Evolutionary conservation across 2,888 invertebrate species (phyloP), one percentile per base, ranked within the genome.

Genomic region (Chaetogeoica ovagalla): DNA sequence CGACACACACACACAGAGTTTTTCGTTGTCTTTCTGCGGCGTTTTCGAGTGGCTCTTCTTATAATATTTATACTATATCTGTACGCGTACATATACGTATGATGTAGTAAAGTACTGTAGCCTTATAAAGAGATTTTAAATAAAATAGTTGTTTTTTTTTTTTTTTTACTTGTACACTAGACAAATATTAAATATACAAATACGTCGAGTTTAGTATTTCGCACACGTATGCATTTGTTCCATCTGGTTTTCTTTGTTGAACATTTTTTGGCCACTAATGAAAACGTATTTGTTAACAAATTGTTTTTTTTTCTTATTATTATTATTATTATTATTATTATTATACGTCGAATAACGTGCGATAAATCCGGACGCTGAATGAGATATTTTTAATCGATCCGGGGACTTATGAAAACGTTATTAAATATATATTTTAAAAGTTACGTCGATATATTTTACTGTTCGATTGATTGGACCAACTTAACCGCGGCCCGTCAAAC

Each of bases 401-500:
- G 55, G 19, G 55, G 19, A 11, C 8, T 15, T 9, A 52, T 13
- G 52, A 48, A 72, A 60, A 60, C 60, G 30, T 21, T 23, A 60
- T 71, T 30, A 30, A 30, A 30, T 71, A 13, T 71, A 13, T 37
- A 59, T 63, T 48, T 43, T 43, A n/a, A 70, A 70, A 21, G 55
- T 70, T 43, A 52, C 48, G n/a, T 48, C 48, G 48, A 19, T 55
- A 7, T 19, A 19, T 55, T 55, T 19, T 19, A 7, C 7, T 13
- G 43, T 23, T 48, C 4, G 19, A 60, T 60, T 30, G 30, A 30
- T 30, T 30, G 30, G 19, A 19, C 48, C 19, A 30, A 72, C 48
- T 71, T 43, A 11, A 62, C 60, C n/a, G 72, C 23, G 5, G 62
- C 60, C 15, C 62, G 72, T 62, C 21, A 72, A 62, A 72, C 72